Percentiles rank a stretch among this genome's conserved stretches.
Evolutionary conservation across 1,140 invertebrate species (phyloP).

Genomic region (Adelges cooleyi): DNA sequence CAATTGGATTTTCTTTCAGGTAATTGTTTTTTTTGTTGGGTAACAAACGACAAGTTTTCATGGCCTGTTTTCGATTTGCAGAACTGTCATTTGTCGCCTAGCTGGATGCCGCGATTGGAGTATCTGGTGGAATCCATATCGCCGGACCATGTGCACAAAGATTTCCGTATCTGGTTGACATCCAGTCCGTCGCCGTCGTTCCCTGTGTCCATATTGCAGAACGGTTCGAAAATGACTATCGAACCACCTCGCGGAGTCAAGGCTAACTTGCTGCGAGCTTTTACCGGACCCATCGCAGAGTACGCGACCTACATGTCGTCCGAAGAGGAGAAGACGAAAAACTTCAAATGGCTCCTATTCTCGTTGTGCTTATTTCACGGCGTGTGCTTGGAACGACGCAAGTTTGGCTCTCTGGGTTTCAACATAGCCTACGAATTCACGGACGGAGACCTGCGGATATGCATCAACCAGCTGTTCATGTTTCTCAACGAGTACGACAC

Average conservation of each 20-base stretch:
- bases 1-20: neutral
- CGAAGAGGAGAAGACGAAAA: slow-evolving; percentile 42
- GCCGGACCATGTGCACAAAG: slow-evolving; percentile 49
- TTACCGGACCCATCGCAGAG: slow-evolving; percentile 45
- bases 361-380: slow-evolving; percentile 62
- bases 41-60: slow-evolving; percentile 54
- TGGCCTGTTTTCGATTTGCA: slow-evolving; percentile 86
- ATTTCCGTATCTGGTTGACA: slow-evolving; percentile 83
- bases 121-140: slow-evolving; percentile 65
- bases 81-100: slow-evolving; percentile 85
- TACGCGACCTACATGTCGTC: slow-evolving; percentile 45
- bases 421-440: slow-evolving; percentile 68
- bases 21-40: slow-evolving; percentile 55
- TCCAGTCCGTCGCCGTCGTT: slow-evolving; percentile 75
- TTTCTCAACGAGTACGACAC: slow-evolving; percentile 51
- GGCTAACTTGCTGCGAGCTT: slow-evolving; percentile 72
- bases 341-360: slow-evolving; percentile 53
- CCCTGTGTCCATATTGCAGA: slow-evolving; percentile 78
- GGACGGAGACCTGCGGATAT: slow-evolving; percentile 60
- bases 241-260: slow-evolving; percentile 79
- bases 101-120: slow-evolving; percentile 79
- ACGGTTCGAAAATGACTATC: slow-evolving; percentile 80
- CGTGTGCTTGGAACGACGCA: slow-evolving; percentile 52
- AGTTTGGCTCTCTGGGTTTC: slow-evolving; percentile 61
- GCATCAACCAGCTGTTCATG: slow-evolving; percentile 55